Conservation (phyloP, 2,797 vertebrate species). For the Eulemur coronatus region DNA sequence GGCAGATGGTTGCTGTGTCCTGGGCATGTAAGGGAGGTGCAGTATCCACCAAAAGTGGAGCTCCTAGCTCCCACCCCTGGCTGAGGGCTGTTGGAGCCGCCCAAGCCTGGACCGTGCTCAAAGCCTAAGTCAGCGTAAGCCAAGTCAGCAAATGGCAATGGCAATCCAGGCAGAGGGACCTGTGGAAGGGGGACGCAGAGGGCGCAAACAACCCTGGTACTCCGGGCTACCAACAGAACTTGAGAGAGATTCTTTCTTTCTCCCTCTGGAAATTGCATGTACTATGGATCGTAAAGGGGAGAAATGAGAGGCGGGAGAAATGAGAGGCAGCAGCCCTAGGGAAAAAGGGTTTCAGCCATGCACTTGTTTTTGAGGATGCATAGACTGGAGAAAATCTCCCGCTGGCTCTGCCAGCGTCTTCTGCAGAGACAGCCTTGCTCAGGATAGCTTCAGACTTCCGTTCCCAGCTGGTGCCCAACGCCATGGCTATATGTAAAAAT, state of each 20-base stretch:
- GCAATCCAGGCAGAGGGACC: neutral
- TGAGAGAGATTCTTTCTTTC: neutral
- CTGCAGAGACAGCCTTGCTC: neutral
- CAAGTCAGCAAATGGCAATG: neutral
- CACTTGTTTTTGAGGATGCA: neutral
- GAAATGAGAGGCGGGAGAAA: neutral
- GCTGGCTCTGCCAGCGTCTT: neutral
- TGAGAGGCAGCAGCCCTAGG: neutral
- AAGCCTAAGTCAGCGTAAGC: fast-evolving
- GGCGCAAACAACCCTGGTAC: neutral
- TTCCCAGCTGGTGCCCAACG: neutral
- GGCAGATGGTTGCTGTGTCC: neutral
- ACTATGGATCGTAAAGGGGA: neutral
- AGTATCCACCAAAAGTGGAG: fast-evolving
- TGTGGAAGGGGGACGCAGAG: neutral
- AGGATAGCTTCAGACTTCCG: neutral
- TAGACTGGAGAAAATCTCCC: neutral
- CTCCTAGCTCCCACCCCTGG: neutral
- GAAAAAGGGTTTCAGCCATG: neutral
- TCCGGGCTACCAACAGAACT: neutral
- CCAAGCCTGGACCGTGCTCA: fast-evolving
- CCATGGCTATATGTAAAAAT: neutral
- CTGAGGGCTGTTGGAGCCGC: neutral
- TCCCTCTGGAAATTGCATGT: neutral
- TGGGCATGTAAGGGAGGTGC: fast-evolving